Evolutionary conservation across 2,888 invertebrate genomes (phyloP).

Genomic region (Leucoma salicis): DNA sequence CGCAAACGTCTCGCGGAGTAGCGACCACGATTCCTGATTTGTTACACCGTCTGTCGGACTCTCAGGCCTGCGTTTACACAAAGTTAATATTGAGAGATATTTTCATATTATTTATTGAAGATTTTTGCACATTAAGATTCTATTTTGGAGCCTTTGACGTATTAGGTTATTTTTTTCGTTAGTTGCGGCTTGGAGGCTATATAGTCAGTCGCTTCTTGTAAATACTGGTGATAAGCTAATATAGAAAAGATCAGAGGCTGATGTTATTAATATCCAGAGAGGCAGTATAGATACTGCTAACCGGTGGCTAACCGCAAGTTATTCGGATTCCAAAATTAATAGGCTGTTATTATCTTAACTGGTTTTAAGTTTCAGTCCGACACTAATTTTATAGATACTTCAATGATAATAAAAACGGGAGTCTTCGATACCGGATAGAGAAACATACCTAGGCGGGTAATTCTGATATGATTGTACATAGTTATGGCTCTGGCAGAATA

Average conservation of each 20-base stretch:
- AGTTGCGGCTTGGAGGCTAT: no score
- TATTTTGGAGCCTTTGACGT: no score
- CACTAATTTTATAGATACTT: background rate
- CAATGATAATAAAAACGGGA: background rate
- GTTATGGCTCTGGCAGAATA: no score
- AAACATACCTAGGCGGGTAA: background rate
- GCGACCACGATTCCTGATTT: slow-evolving; percentile 38
- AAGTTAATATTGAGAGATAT: background rate
- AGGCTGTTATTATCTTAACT: background rate
- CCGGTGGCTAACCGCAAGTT: background rate
- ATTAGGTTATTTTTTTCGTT: no score
- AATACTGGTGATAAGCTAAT: no score
- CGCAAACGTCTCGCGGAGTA: slow-evolving; percentile 17
- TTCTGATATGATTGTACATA: background rate
- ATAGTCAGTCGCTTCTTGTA: no score
- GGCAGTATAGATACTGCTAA: background rate
- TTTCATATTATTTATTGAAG: no score
- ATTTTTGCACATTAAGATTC: no score
- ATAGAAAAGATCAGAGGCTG: no score
- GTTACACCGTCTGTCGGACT: slow-evolving; percentile 34
- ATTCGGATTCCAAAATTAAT: background rate
- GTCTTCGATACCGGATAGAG: background rate
- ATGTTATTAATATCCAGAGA: no score
- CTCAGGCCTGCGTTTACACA: slow-evolving; percentile 13
- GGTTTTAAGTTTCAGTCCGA: background rate